These are phyloP conservation scores for Helicoverpa assulta DNA, from an alignment of 2,888 invertebrate genomes.

Conservation along the genomic window DNA sequence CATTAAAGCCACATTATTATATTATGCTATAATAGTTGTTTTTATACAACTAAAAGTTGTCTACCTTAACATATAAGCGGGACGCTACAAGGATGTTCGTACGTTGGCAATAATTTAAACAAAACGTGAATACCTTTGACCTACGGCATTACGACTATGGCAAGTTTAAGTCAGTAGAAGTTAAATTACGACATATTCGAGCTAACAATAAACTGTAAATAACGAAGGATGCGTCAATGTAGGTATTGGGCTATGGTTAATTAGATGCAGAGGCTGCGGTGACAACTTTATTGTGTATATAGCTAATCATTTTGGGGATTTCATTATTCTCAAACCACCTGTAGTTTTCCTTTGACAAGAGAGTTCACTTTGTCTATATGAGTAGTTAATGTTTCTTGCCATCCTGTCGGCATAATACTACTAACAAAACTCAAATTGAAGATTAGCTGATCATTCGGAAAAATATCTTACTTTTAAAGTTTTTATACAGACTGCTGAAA, in stretches of 20 bases:
- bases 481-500: not conserved
- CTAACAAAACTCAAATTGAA: not conserved
- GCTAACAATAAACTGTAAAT: slow-evolving; percentile 54
- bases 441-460: not conserved
- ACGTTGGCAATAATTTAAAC: slow-evolving; percentile 77
- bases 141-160: slow-evolving; percentile 66
- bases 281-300: slow-evolving; percentile 22
- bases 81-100: slow-evolving; percentile 71
- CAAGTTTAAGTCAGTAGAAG: slow-evolving; percentile 56
- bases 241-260: slow-evolving; percentile 40
- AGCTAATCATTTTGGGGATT: slow-evolving; percentile 6
- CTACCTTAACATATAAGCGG: slow-evolving; percentile 79
- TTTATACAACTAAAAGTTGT: slow-evolving; percentile 76
- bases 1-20: slow-evolving; percentile 46
- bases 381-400: not conserved
- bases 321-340: not conserved
- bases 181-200: slow-evolving; percentile 60
- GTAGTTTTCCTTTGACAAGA: not conserved
- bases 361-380: not conserved
- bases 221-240: slow-evolving; percentile 47
- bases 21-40: slow-evolving; percentile 44
- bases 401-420: not conserved
- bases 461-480: not conserved
- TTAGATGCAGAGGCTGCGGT: slow-evolving; percentile 20
- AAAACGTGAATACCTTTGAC: slow-evolving; percentile 84